phyloP scores from a whole-genome alignment of 2,113 vertebrate species.

The Phrynocephalus versicolor region DNA sequence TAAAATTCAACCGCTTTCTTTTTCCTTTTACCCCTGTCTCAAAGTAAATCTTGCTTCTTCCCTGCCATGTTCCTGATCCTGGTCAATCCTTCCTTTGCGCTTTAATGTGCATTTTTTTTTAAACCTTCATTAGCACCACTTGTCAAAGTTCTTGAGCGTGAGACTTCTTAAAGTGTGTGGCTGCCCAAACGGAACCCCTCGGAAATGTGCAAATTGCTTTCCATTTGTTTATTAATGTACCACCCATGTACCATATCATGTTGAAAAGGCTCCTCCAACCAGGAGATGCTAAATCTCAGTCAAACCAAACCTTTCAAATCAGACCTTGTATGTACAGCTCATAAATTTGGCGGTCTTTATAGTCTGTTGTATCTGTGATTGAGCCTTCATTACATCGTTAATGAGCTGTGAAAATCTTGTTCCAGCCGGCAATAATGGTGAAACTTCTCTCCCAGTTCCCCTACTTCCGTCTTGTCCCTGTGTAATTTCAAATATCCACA shows the following conservation, averaged over 20 bases:
- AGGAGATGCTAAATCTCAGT: slow-evolving; percentile 23
- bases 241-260: rapidly evolving
- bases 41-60: neutral
- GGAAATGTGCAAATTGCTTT: rapidly evolving
- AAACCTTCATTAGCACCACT: neutral
- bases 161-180: neutral
- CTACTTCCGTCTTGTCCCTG: slow-evolving; percentile 38
- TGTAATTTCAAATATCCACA: slow-evolving; percentile 46
- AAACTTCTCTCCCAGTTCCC: neutral
- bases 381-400: slow-evolving; percentile 61
- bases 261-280: slow-evolving; percentile 27
- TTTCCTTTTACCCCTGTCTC: neutral
- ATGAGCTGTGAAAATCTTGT: slow-evolving; percentile 68
- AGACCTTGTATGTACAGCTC: slow-evolving; percentile 10
- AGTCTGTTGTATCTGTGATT: slow-evolving; percentile 45
- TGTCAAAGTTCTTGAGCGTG: rapidly evolving
- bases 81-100: neutral
- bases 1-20: neutral
- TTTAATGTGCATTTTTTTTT: neutral
- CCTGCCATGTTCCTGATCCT: neutral
- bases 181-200: neutral
- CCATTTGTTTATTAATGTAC: slow-evolving; percentile 24
- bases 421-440: slow-evolving; percentile 46
- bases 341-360: slow-evolving; percentile 46
- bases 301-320: slow-evolving; percentile 35